Conservation (phyloP, 2,888 invertebrate genomes). For the Catocala sponsa region DNA sequence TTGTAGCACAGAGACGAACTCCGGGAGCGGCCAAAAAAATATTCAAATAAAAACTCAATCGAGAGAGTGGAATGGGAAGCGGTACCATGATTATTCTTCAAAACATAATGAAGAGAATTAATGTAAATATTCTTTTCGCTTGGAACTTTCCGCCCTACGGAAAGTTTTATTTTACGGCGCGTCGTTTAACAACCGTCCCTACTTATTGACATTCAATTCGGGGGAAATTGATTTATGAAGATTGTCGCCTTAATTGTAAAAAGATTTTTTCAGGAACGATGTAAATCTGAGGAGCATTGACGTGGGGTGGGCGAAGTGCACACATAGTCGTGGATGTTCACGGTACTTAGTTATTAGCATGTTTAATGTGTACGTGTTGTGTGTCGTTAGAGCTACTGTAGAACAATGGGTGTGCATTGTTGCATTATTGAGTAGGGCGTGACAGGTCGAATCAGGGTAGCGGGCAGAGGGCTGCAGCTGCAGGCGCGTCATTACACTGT, state of each 20-base stretch:
- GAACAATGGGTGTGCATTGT: constrained; percentile 70
- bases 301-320: constrained; percentile 31
- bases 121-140: constrained; percentile 88
- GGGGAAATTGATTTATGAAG: constrained; percentile 88
- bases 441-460: constrained; percentile 57
- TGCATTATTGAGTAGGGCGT: constrained; percentile 81
- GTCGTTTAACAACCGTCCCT: constrained; percentile 87
- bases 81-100: constrained; percentile 88
- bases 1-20: constrained; percentile 85
- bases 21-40: constrained; percentile 78
- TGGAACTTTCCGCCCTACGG: constrained; percentile 85
- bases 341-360: constrained; percentile 21
- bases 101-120: constrained; percentile 89
- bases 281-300: constrained; percentile 50
- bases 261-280: constrained; percentile 70
- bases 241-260: constrained; percentile 86
- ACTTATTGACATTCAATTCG: constrained; percentile 88
- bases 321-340: constrained; percentile 1
- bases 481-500: constrained; percentile 70
- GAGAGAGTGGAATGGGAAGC: constrained; percentile 82
- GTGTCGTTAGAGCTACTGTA: constrained; percentile 40
- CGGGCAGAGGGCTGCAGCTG: constrained; percentile 73
- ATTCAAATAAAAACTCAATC: constrained; percentile 89
- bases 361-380: constrained; percentile 39
- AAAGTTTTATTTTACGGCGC: constrained; percentile 87